These are phyloP conservation scores for Istiophorus platypterus DNA, from an alignment of 2,113 vertebrate genomes.

Conservation along the genomic window DNA sequence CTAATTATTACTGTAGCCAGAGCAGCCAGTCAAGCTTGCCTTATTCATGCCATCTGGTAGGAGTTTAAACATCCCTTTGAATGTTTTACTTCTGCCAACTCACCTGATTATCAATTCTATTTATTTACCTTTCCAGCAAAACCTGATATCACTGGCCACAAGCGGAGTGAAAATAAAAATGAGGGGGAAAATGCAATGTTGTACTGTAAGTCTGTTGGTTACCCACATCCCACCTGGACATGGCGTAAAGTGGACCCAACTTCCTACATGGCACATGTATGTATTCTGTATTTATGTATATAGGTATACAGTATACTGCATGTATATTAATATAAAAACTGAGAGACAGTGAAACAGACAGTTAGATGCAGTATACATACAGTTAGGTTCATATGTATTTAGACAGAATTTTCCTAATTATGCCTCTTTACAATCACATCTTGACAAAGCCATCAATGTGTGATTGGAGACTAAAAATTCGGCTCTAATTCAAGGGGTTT, in stretches of 20 bases:
- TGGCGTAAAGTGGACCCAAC: slow-evolving; percentile 91
- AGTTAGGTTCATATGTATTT: too few relatives aligned
- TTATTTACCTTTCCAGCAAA: slow-evolving; percentile 81
- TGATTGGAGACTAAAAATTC: too few relatives aligned
- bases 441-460: too few relatives aligned
- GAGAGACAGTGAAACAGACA: background rate
- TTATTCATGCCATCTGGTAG: slow-evolving; percentile 57
- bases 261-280: slow-evolving; percentile 75
- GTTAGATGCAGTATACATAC: too few relatives aligned
- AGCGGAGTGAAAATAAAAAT: slow-evolving; percentile 97
- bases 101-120: slow-evolving; percentile 38
- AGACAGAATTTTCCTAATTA: too few relatives aligned
- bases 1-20: slow-evolving; percentile 26
- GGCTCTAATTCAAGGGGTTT: too few relatives aligned
- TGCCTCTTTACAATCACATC: too few relatives aligned
- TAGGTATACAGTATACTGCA: background rate
- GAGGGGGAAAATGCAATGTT: slow-evolving; percentile 93
- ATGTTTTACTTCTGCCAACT: slow-evolving; percentile 30
- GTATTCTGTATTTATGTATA: slow-evolving; percentile 48
- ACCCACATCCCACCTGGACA: slow-evolving; percentile 93
- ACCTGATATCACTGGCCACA: slow-evolving; percentile 94
- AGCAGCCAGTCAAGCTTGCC: slow-evolving; percentile 28
- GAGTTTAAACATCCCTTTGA: slow-evolving; percentile 41
- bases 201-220: slow-evolving; percentile 97
- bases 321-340: background rate